phyloP scores from a whole-genome alignment of 2,888 invertebrate species.

The Iphiclides podalirius region DNA sequence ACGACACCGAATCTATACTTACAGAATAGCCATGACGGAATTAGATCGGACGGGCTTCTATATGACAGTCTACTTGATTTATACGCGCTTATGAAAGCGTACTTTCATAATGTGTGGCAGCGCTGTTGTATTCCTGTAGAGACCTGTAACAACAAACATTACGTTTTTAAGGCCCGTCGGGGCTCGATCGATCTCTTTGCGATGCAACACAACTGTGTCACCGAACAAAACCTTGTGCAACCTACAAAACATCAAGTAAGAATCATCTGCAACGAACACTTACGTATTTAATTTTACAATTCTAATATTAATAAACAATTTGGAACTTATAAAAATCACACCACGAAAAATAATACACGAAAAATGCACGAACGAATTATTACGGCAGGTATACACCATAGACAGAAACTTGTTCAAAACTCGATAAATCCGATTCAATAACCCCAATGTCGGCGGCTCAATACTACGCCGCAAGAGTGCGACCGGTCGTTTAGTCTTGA shows the following conservation, averaged over 20 bases:
- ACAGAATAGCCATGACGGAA: slow-evolving; percentile 68
- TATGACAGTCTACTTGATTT: slow-evolving; percentile 57
- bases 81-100: slow-evolving; percentile 59
- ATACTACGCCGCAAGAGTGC: slow-evolving; percentile 31
- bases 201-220: slow-evolving; percentile 9
- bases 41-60: slow-evolving; percentile 49
- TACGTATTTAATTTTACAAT: too few relatives aligned
- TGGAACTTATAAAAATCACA: not conserved
- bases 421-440: slow-evolving; percentile 32
- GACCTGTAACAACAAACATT: slow-evolving; percentile 69
- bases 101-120: slow-evolving; percentile 72
- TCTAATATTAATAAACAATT: too few relatives aligned
- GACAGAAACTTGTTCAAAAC: slow-evolving; percentile 22
- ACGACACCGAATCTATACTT: slow-evolving; percentile 66
- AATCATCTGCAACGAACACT: not conserved
- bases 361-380: not conserved
- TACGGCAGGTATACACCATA: not conserved
- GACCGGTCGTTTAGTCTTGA: slow-evolving; percentile 48
- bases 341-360: not conserved
- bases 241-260: slow-evolving; percentile 11
- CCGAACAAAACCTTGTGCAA: slow-evolving; percentile 25
- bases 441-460: slow-evolving; percentile 27
- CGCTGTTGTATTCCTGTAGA: slow-evolving; percentile 43
- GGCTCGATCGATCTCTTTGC: slow-evolving; percentile 35
- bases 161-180: slow-evolving; percentile 42